A percentile compares a stretch with the other conserved stretches of the same genome.
These are phyloP conservation scores for Sebastolobus alascanus DNA, from an alignment of 2,797 vertebrate genomes.

Conservation along the genomic window DNA sequence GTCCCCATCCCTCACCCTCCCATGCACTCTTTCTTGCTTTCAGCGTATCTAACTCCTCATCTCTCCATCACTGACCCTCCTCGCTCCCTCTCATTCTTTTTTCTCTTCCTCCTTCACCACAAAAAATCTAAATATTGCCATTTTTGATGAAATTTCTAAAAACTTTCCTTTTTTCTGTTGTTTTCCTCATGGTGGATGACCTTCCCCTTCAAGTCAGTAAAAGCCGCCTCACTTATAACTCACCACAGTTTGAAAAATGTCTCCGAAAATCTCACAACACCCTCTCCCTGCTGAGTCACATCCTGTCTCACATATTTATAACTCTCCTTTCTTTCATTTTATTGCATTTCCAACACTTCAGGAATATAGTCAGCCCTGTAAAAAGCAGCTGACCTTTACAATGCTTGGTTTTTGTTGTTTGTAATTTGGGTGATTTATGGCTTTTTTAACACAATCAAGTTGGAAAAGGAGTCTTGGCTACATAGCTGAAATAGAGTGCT, in stretches of 20 bases:
- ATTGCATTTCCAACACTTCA: conserved; percentile 12
- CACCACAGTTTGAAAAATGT: not conserved
- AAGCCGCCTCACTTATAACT: not conserved
- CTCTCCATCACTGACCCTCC: not conserved
- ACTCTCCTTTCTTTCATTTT: conserved; percentile 30
- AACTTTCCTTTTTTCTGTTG: not conserved
- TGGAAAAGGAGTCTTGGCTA: not conserved
- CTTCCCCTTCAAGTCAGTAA: not conserved
- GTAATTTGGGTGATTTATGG: conserved; percentile 12
- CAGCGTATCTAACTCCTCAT: not conserved
- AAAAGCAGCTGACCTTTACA: conserved; percentile 22
- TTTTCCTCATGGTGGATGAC: not conserved
- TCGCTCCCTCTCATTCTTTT: not conserved
- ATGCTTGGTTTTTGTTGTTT: not conserved
- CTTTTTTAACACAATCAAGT: not conserved
- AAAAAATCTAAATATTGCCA: not conserved
- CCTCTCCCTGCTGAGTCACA: conserved; percentile 20
- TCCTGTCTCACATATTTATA: conserved; percentile 20
- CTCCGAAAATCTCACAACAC: not conserved
- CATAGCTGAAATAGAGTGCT: conserved; percentile 5
- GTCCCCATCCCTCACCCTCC: not conserved
- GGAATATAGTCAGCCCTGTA: not conserved
- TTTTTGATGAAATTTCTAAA: conserved; percentile 7
- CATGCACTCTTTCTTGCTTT: not conserved
- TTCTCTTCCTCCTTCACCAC: too few relatives aligned